Evolutionary conservation across 2,797 vertebrate genomes (phyloP).

Genomic region (Diplodus sargus): DNA sequence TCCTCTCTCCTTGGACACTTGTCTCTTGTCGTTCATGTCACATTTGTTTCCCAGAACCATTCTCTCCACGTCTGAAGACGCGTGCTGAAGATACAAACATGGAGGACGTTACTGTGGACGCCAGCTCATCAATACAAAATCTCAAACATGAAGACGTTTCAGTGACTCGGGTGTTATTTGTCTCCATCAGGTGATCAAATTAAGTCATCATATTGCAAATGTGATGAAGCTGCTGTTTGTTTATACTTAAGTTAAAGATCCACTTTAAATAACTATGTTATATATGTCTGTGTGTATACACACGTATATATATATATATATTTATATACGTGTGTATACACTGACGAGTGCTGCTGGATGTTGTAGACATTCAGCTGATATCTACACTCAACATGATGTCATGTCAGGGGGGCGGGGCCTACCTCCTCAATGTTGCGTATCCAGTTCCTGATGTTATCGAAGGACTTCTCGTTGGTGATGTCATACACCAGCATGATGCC

Average conservation of each 20-base stretch:
- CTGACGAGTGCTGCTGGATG: not conserved
- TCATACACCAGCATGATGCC: conserved; percentile 98
- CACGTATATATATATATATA: too few relatives aligned
- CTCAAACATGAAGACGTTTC: too few relatives aligned
- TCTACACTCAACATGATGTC: not conserved
- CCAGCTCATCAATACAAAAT: not conserved
- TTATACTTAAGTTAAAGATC: too few relatives aligned
- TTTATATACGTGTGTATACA: too few relatives aligned
- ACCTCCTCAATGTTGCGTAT: conserved; percentile 99
- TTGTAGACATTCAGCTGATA: too few relatives aligned
- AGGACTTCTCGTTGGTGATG: conserved; percentile 97
- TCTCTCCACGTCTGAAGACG: conserved; percentile 95
- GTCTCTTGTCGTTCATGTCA: conserved; percentile 97
- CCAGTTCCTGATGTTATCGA: conserved; percentile 99
- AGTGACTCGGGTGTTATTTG: too few relatives aligned
- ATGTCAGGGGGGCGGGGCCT: conserved; percentile 41
- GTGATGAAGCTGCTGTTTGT: too few relatives aligned
- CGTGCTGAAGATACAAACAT: conserved; percentile 85
- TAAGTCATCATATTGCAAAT: too few relatives aligned
- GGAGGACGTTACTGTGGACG: not conserved
- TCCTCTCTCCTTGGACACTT: conserved; percentile 95
- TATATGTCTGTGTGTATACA: too few relatives aligned
- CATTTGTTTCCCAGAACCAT: conserved; percentile 98
- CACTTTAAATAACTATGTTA: too few relatives aligned
- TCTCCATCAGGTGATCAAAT: not conserved